These are phyloP conservation scores for Cardiocondyla obscurior DNA, from an alignment of 1,140 invertebrate genomes.

Conservation along the genomic window DNA sequence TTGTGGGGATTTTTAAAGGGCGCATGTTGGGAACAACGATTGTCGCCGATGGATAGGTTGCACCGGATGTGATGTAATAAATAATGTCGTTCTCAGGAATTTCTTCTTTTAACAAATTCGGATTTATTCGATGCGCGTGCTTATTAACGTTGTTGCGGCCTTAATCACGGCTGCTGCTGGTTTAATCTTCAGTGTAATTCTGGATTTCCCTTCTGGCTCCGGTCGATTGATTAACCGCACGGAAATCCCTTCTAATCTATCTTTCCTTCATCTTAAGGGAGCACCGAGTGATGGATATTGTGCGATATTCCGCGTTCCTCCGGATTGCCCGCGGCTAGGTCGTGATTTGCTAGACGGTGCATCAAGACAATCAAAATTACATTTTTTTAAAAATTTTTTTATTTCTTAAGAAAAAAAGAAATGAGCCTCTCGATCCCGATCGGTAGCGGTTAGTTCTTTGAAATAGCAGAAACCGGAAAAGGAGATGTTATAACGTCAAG, in stretches of 20 bases:
- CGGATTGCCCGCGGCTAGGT: not conserved
- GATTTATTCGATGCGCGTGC: constrained; percentile 43
- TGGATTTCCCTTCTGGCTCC: constrained; percentile 44
- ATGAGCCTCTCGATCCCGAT: not conserved
- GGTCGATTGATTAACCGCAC: constrained; percentile 48
- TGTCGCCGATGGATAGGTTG: too few relatives aligned
- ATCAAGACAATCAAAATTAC: not conserved
- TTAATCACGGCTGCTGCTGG: constrained; percentile 43
- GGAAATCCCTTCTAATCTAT: constrained; percentile 37
- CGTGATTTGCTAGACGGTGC: not conserved
- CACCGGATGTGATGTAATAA: too few relatives aligned
- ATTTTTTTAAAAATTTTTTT: too few relatives aligned
- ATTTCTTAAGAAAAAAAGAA: not conserved
- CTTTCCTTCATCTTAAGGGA: constrained; percentile 31
- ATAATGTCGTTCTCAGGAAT: too few relatives aligned
- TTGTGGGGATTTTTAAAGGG: too few relatives aligned
- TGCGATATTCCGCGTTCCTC: not conserved
- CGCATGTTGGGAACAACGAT: too few relatives aligned
- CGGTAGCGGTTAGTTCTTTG: not conserved
- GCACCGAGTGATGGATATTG: constrained; percentile 25
- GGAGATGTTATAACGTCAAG: constrained; percentile 8
- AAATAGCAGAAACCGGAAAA: not conserved
- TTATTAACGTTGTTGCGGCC: constrained; percentile 50
- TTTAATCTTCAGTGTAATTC: constrained; percentile 50
- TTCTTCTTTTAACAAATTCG: too few relatives aligned